These are phyloP conservation scores for Aplocera efformata DNA, from an alignment of 2,888 invertebrate species.

Conservation along the genomic window DNA sequence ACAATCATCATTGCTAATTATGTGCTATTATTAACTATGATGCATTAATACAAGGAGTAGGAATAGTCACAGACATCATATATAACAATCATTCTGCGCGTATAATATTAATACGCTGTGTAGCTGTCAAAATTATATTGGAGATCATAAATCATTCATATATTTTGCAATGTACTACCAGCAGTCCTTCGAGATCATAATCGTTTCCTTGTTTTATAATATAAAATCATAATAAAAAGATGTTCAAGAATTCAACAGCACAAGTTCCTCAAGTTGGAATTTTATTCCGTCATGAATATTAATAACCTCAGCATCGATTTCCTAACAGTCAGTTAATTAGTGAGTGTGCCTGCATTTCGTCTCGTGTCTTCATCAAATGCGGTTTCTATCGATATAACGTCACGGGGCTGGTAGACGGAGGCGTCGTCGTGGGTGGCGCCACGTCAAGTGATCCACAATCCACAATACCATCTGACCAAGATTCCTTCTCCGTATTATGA, in stretches of 20 bases:
- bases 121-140: no score
- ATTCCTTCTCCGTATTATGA: constrained; percentile 54
- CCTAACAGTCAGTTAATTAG: constrained; percentile 5
- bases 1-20: constrained; percentile 3
- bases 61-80: background rate
- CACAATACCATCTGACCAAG: constrained; percentile 39
- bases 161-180: background rate
- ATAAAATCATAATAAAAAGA: no score
- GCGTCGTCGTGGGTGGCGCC: constrained; percentile 42
- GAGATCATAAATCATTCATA: background rate
- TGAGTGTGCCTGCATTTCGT: constrained; percentile 36
- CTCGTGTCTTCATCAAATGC: constrained; percentile 34
- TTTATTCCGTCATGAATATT: constrained; percentile 10
- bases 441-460: constrained; percentile 48
- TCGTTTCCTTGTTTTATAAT: no score
- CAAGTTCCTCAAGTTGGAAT: background rate
- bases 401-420: constrained; percentile 30
- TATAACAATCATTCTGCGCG: background rate
- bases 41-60: constrained; percentile 3
- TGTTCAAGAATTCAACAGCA: no score
- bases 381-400: constrained; percentile 41
- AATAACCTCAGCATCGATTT: background rate
- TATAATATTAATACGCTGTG: no score
- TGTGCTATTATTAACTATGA: constrained; percentile 10
- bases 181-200: no score